Evolutionary conservation across 2,113 vertebrate genomes (phyloP), one percentile per base, ranked within the genome.

Genomic region (Heterotilapia buettikoferi): DNA sequence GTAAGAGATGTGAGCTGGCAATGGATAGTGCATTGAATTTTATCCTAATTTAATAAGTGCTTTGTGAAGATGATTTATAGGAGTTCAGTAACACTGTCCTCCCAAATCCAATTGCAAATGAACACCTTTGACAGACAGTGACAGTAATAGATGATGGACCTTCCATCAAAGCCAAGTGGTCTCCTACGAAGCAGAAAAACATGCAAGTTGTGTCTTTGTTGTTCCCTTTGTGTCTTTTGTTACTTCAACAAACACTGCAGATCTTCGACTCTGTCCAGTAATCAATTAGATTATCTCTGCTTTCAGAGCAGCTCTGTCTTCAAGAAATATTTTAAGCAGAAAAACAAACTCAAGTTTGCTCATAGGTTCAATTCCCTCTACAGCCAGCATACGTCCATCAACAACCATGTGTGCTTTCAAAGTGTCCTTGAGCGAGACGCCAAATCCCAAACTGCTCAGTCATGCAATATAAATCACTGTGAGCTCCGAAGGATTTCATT

Each of bases 341-440:
- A 71, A 57, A 50, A 59, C 40, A 43, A 84, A 36, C 73, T 26
- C 14, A 21, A 21, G 57, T 61, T 68, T 11, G 47, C 83, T 83
- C 84, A 56, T 50, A 53, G 78, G 88, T 90, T 91, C 83, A 86
- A 71, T 84, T 87, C 86, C 84, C 68, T 83, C 54, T 16, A 6
- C 57, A 57, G 53, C 2, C 87, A 6, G 56, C 86, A 31, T 29
- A 59, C 4, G 83, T 91, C 92, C 83, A 78, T 90, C 88, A 91
- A 10, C 38, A 12, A 36, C 29, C 50, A 38, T 9, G 57, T 31
- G 18, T 38, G 12, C 68, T 43, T 87, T 88, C 87, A 86, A 66
- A 73, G 82, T 26, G 88, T 83, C 91, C 87, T 92, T 90, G 91
- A 92, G 66, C 84, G 5, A 82, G 80, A 59, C 63, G 33, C 53